Base-by-base conservation (phyloP, 2,888 invertebrate genomes). In the Nycteola revayana region DNA sequence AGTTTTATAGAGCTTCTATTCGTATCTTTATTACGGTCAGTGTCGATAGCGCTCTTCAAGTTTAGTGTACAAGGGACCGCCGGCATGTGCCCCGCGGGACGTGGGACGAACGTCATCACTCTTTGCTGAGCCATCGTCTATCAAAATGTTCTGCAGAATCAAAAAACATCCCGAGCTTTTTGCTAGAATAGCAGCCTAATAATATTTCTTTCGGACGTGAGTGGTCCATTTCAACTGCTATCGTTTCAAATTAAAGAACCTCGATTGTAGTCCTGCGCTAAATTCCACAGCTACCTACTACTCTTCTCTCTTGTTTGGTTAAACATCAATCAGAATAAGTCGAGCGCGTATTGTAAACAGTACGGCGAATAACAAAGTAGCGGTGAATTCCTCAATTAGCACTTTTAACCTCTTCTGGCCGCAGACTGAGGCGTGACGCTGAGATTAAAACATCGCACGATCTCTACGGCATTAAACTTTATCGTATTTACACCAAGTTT, bases 401-500 rank as follows among this genome's bases (percentile, higher is more conserved):
- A 58, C 59, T 56, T 52, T 45, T 37, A 42, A 50, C 42, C 39
- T 43, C 48, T 39, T n/a, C 14, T 10, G 14, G 24, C 9, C 43
- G 43, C 33, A 50, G 50, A 59, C 62, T 36, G 43, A 30, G 9
- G 20, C 23, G n/a, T 17, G 10, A 18, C 18, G 3, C 10, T 5
- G 22, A 52, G 47, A 66, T 67, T 66, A 58, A 65, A 71, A 60
- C 62, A 60, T 61, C 44, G 53, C 55, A 34, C 50, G 41, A 58
- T 70, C 66, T 62, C 52, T 38, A 38, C 57, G 55, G 53, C 55
- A 59, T 58, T 55, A 40, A 75, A 75, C 63, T 75, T 70, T 54
- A 65, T 61, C 67, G 60, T 70, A 70, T 74, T 72, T 67, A 68
- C 66, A 63, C 59, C 40, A 62, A 72, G 62, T 70, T 67, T 61